Evolutionary conservation across 2,888 invertebrate genomes (phyloP).

Genomic region (Ichneumoninae sp.): DNA sequence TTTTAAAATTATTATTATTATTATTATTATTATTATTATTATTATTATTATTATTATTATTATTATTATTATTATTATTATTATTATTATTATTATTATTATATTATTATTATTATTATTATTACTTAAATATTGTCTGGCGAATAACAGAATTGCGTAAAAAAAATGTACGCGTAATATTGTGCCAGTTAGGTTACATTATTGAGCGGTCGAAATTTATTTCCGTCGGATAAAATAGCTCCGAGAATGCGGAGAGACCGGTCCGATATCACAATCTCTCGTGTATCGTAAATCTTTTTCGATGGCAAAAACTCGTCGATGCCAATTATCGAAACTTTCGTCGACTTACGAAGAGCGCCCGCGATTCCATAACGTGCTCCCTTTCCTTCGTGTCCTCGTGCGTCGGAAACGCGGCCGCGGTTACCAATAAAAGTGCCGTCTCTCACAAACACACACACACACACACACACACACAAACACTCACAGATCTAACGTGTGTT

Average conservation of each 20-base stretch:
- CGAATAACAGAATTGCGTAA: neutral
- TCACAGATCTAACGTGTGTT: slow-evolving; percentile 24
- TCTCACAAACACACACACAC: neutral
- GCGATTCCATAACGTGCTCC: slow-evolving; percentile 12
- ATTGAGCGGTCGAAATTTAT: neutral
- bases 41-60: neutral
- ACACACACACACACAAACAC: neutral
- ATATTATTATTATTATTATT: neutral
- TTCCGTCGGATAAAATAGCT: neutral
- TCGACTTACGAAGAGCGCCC: slow-evolving; percentile 20
- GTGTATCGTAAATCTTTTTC: slow-evolving; percentile 19
- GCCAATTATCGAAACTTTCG: slow-evolving; percentile 53
- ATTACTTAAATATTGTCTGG: neutral
- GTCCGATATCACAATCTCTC: neutral
- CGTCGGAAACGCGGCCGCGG: slow-evolving; percentile 5
- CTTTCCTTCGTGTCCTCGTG: slow-evolving; percentile 4
- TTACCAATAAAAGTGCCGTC: slow-evolving; percentile 19
- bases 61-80: neutral
- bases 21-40: neutral
- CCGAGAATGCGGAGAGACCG: neutral
- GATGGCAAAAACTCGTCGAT: neutral
- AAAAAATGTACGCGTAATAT: too few species aligned
- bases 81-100: neutral
- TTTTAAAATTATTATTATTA: neutral
- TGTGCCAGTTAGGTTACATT: neutral